Evolutionary conservation across 2,888 invertebrate species (phyloP).

Genomic region (Petrophora chlorosata): DNA sequence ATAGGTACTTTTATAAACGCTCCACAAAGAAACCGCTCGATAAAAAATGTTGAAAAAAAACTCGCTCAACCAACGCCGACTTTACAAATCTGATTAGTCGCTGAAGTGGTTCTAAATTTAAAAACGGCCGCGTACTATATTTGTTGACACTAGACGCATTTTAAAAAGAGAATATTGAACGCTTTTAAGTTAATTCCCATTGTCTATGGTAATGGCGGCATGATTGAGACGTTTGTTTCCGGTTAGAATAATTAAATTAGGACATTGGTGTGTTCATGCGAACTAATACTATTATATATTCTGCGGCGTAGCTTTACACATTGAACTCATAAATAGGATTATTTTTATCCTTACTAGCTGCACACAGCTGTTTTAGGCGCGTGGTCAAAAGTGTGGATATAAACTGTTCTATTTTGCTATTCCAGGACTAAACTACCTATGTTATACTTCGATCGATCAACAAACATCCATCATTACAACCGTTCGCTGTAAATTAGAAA

Average conservation of each 20-base stretch:
- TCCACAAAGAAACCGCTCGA: conserved; percentile 67
- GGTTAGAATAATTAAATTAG: conserved; percentile 23
- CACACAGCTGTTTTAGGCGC: no score
- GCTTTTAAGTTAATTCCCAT: conserved; percentile 65
- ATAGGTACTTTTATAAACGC: conserved; percentile 53
- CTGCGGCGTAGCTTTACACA: no score
- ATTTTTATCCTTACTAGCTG: no score
- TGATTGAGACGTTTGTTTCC: conserved; percentile 66
- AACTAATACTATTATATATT: no score
- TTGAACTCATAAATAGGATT: no score
- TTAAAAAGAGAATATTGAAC: conserved; percentile 44
- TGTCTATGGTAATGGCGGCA: conserved; percentile 70
- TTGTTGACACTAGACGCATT: conserved; percentile 66
- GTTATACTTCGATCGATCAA: no score
- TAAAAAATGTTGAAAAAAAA: conserved; percentile 41
- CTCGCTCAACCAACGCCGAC: conserved; percentile 56
- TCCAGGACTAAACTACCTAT: no score
- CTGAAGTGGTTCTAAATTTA: conserved; percentile 81
- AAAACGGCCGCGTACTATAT: conserved; percentile 58
- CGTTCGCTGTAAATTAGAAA: no score
- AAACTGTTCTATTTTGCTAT: no score
- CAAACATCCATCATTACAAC: no score
- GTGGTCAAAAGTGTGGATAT: no score
- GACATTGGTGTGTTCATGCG: conserved; percentile 2
- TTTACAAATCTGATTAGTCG: conserved; percentile 80